Base-by-base conservation (phyloP, 1,140 invertebrate species). In the Drosophila oshimai region DNA sequence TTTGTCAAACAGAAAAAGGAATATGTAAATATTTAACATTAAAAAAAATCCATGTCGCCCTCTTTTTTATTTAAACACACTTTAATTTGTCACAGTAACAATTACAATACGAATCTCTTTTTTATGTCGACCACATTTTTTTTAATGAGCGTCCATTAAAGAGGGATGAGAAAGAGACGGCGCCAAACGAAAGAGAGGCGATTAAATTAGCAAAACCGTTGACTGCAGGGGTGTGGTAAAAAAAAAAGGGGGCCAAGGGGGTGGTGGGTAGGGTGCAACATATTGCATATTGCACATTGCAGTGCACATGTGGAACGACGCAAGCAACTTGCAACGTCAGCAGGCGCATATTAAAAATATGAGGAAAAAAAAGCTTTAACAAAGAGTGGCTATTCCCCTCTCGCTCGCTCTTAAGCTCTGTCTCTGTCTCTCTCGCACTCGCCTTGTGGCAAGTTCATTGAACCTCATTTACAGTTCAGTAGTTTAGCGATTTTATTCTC, bases 401-500 rank as follows among this genome's bases (percentile, higher is more conserved):
- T 37, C 46, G n/a, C 13, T 45, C 18, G 24, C 31, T 15, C 49
- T 17, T 9, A 24, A 24, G 33, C 10, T 29, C 50, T 49, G 29
- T 39, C 10, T 29, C 50, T 49, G 34, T 73, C 50, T 20, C 47
- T 28, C 9, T 47, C 33, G 7, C 57, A 28, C 41, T 60, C 22
- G 39, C 36, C 50, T 72, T 80, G 76, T 60, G 75, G 81, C 81
- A 74, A 75, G 81, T 87, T 87, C 81, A 81, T 58, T 87, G 81
- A 87, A 87, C 81, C 64, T 77, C 28, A 71, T 71, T 87, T 77
- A 81, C 81, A 87, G 81, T 87, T 87, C 81, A 87, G 76, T 87
- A 87, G 81, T 87, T 87, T 87, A 87, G 73, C 83, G 73, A 87
- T 87, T 87, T 87, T 77, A 80, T 74, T 81, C 65, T 74, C 54